Evolutionary conservation across 2,797 vertebrate genomes (phyloP).

Genomic region (Notoglanidium macrostoma): DNA sequence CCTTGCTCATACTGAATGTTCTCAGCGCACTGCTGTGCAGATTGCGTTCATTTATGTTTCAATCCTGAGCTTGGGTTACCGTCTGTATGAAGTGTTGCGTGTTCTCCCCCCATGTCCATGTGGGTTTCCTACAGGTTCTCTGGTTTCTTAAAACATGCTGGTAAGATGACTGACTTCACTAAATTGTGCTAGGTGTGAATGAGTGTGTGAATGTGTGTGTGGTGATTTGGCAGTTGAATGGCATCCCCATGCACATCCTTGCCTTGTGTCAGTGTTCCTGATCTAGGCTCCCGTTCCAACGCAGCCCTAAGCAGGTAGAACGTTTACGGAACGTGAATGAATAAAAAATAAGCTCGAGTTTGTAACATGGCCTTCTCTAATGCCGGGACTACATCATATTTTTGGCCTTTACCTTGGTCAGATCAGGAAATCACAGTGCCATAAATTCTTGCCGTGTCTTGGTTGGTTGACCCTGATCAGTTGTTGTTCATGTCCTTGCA

Average conservation of each 20-base stretch:
- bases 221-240: neutral
- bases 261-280: neutral
- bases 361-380: neutral
- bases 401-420: too few relatives aligned
- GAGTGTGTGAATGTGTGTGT: neutral
- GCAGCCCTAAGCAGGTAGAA: neutral
- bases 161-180: neutral
- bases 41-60: conserved; percentile 1
- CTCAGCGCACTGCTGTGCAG: neutral
- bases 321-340: neutral
- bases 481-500: too few relatives aligned
- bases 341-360: neutral
- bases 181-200: neutral
- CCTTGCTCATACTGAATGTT: neutral
- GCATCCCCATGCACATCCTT: neutral
- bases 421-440: too few relatives aligned
- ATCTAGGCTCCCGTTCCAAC: neutral
- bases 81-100: neutral
- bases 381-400: too few relatives aligned
- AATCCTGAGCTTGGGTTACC: neutral
- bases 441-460: too few relatives aligned
- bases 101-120: neutral
- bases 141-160: conserved; percentile 1
- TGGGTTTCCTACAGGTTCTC: neutral
- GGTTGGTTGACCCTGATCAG: too few relatives aligned